Conservation (phyloP, 2,888 invertebrate species). For the Lymantria dispar region DNA sequence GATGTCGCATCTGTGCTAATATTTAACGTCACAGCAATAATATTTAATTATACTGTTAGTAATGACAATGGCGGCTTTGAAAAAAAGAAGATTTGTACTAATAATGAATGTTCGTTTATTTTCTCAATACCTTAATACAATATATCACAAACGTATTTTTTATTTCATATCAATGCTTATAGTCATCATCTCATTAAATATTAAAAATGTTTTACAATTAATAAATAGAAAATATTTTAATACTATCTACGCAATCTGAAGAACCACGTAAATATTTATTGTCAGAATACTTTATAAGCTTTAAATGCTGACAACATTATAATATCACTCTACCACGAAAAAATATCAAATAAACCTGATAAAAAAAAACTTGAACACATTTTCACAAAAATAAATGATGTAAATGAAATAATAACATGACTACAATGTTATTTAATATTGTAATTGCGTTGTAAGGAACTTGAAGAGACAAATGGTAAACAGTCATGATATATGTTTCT, state of each 20-base stretch:
- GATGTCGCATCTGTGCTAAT: constrained; percentile 44
- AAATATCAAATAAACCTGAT: neutral
- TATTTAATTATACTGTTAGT: constrained; percentile 18
- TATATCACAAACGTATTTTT: constrained; percentile 65
- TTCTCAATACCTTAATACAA: constrained; percentile 46
- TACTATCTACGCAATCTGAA: constrained; percentile 13
- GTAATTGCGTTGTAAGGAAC: neutral
- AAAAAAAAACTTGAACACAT: neutral
- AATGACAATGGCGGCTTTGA: constrained; percentile 18
- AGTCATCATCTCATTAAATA: constrained; percentile 20
- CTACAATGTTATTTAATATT: neutral
- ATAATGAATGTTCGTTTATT: constrained; percentile 54
- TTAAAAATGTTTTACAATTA: constrained; percentile 13
- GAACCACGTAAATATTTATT: constrained; percentile 21
- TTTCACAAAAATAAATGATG: too few relatives aligned
- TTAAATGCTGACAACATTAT: constrained; percentile 13
- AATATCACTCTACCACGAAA: neutral
- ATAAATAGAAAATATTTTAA: constrained; percentile 16
- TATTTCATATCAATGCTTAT: constrained; percentile 30
- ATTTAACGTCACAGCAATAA: constrained; percentile 32
- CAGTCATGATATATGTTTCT: constrained; percentile 1
- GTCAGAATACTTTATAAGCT: constrained; percentile 20
- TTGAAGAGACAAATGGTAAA: constrained; percentile 5
- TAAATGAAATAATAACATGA: neutral
- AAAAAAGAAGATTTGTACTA: constrained; percentile 29